Base-by-base conservation (phyloP, 2,113 vertebrate genomes). In the Brachirus orientalis region DNA sequence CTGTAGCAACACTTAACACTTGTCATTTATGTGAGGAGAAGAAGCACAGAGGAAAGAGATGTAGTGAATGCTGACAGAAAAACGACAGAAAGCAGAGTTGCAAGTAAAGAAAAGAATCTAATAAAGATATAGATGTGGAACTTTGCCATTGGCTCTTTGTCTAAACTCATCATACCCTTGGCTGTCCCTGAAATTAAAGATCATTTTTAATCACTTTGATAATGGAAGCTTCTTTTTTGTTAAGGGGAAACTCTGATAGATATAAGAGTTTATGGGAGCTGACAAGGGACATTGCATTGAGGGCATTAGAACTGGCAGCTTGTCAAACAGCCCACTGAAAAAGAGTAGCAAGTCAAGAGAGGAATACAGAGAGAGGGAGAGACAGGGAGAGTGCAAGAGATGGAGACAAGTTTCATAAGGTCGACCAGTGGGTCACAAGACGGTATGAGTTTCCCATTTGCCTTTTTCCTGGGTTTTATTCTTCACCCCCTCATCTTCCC, bases 241-340 rank as follows among this genome's bases (percentile, higher is more conserved):
- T 72, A 70, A 87, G 74, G 80, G 75, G 85, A 78, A 87, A 80
- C 71, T 83, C 68, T 91, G 92, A 93, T 90, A 88, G 90, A 94
- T 92, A 85, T 82, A 84, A 80, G 82, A 80, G 76, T 89, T 93
- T 90, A 93, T 93, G 75, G 80, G 82, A 93, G 83, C 80, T 90
- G 92, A 93, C 92, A 94, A 86, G 91, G 87, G 86, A 86, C 90
- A 93, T 92, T 93, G 88, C 82, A 85, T 84, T 81, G 81, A 87
- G 82, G 82, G 84, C 89, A 92, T 93, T 90, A 87, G 80, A 92
- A 91, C 90, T 93, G 92, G 92, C 92, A 91, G 85, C 83, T 85
- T 91, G 91, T 93, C 93, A 94, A 91, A 92, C 88, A 91, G 85
- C 86, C 80, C 83, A 79, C 77, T 88, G 82, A 88, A 89, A 92